Conservation (phyloP, 1,140 invertebrate species). For the Apis cerana region DNA sequence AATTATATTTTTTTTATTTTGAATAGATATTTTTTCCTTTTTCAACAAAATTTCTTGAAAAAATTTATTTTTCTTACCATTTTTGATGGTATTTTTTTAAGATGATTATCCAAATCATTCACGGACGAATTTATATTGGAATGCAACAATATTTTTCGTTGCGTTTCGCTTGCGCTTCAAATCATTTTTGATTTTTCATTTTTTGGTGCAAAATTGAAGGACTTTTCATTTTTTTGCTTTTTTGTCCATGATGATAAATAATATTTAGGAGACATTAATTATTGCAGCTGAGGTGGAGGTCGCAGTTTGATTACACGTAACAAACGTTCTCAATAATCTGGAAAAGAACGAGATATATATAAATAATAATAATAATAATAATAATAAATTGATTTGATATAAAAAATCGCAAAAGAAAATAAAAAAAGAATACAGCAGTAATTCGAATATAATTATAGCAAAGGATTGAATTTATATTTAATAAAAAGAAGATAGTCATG, state of each 20-base stretch:
- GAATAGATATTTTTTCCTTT: neutral
- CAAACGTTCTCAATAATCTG: neutral
- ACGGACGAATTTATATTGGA: neutral
- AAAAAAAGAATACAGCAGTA: neutral
- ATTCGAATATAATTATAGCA: neutral
- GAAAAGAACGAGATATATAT: slow-evolving; percentile 7
- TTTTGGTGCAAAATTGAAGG: neutral
- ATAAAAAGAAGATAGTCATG: slow-evolving; percentile 10
- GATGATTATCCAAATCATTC: neutral
- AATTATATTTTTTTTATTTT: neutral
- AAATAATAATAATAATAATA: neutral
- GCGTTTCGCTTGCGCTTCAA: slow-evolving; percentile 14
- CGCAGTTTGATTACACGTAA: slow-evolving; percentile 53
- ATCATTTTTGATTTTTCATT: neutral
- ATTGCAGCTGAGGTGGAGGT: slow-evolving; percentile 65
- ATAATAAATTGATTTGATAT: neutral
- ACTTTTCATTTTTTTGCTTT: neutral
- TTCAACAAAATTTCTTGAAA: neutral
- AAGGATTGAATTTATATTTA: neutral
- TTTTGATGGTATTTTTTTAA: too few species aligned
- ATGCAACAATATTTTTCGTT: slow-evolving; percentile 15
- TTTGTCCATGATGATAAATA: neutral
- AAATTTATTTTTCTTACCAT: neutral
- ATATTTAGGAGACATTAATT: slow-evolving; percentile 56
- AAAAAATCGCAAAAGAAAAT: neutral